Conservation (phyloP, 2,797 vertebrate species). For the Xenops minutus region DNA sequence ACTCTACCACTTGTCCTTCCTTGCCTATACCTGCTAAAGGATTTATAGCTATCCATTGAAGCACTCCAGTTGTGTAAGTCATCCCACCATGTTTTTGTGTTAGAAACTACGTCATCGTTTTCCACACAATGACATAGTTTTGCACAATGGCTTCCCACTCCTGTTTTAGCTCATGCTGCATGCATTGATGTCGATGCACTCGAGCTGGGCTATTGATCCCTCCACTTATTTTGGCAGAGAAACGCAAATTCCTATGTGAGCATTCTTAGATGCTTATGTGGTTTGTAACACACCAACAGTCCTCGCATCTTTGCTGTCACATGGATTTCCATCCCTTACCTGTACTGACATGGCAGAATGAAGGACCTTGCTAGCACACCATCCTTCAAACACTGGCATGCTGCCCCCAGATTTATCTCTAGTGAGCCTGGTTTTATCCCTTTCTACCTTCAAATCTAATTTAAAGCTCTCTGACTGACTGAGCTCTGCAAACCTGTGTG, state of each 20-base stretch:
- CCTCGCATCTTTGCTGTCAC: neutral
- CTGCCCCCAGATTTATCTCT: neutral
- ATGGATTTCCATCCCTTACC: neutral
- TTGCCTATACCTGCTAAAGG: neutral
- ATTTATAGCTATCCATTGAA: neutral
- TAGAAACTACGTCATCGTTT: neutral
- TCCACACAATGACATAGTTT: neutral
- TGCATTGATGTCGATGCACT: neutral
- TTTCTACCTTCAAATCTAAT: neutral
- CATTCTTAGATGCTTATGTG: neutral
- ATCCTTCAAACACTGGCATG: accelerated
- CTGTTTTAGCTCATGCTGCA: neutral
- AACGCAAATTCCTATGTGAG: neutral
- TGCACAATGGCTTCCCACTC: neutral
- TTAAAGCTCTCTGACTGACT: neutral
- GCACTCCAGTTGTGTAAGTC: neutral
- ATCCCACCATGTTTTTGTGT: neutral
- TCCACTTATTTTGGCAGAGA: neutral
- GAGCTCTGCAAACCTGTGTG: neutral
- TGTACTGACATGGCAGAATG: neutral
- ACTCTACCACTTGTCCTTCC: neutral
- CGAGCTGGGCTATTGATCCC: neutral
- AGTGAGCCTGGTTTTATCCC: neutral
- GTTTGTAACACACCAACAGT: neutral
- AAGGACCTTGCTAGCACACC: neutral